phyloP scores from a whole-genome alignment of 2,888 invertebrate species.

The Iphiclides podalirius region DNA sequence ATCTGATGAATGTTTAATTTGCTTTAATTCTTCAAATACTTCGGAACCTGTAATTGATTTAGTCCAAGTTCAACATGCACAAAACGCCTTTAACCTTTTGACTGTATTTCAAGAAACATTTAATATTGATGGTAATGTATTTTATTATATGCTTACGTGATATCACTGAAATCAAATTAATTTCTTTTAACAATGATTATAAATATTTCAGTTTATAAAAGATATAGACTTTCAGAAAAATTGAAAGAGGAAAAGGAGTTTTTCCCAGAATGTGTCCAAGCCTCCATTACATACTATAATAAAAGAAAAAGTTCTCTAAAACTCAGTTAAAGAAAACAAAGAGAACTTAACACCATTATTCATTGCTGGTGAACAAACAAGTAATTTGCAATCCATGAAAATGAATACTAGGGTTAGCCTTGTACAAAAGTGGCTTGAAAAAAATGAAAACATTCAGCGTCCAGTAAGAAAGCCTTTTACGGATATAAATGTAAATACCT shows the following conservation, averaged over 20 bases:
- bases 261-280: constrained; percentile 71
- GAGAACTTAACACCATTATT: constrained; percentile 41
- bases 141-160: no score
- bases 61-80: constrained; percentile 40
- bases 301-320: constrained; percentile 53
- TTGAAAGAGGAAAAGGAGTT: constrained; percentile 59
- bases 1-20: constrained; percentile 46
- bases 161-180: no score
- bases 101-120: constrained; percentile 50
- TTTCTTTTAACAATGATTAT: neutral
- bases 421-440: constrained; percentile 61
- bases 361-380: constrained; percentile 51
- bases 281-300: constrained; percentile 59
- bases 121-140: constrained; percentile 52
- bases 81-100: constrained; percentile 45
- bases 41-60: constrained; percentile 38
- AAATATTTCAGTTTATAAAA: constrained; percentile 50
- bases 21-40: constrained; percentile 40
- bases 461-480: constrained; percentile 52
- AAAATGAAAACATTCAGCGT: constrained; percentile 36
- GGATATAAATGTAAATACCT: constrained; percentile 53
- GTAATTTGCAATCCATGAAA: constrained; percentile 31
- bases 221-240: constrained; percentile 53
- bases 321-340: constrained; percentile 35
- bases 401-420: constrained; percentile 53